phyloP scores from a whole-genome alignment of 2,797 vertebrate species.

The Mastacembelus armatus region DNA sequence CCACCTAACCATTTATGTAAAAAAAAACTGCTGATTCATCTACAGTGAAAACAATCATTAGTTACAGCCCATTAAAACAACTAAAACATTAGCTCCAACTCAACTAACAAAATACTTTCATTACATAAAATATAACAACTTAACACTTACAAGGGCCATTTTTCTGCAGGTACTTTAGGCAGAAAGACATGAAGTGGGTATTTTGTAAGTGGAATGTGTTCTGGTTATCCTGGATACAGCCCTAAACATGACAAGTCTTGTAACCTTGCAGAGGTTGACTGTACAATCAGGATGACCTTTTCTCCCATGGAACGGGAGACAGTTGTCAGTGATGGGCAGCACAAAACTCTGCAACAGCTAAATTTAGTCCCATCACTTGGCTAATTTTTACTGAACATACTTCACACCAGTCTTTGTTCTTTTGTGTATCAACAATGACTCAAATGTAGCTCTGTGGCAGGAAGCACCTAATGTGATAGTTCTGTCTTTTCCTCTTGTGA shows the following conservation, averaged over 20 bases:
- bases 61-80: too few species aligned
- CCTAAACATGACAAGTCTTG: conserved; percentile 39
- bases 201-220: conserved; percentile 3
- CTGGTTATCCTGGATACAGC: conserved; percentile 8
- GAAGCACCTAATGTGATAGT: conserved; percentile 28
- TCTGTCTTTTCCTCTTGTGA: conserved; percentile 36
- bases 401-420: conserved; percentile 57
- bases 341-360: conserved; percentile 40
- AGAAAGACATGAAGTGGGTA: not conserved
- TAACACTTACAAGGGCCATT: too few species aligned
- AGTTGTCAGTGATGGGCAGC: conserved; percentile 47
- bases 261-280: conserved; percentile 39
- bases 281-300: conserved; percentile 43
- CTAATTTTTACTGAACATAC: conserved; percentile 55
- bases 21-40: too few species aligned
- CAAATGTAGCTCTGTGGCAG: conserved; percentile 27
- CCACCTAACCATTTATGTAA: too few species aligned
- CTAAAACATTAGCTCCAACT: too few species aligned
- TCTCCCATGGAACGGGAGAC: conserved; percentile 33
- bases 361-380: conserved; percentile 50
- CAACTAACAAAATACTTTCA: too few species aligned
- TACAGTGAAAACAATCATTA: too few species aligned
- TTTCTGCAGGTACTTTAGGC: too few species aligned
- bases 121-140: too few species aligned
- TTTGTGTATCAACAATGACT: conserved; percentile 49